Evolutionary conservation across 2,888 invertebrate species (phyloP).

Genomic region (Chaitophorus viminalis): DNA sequence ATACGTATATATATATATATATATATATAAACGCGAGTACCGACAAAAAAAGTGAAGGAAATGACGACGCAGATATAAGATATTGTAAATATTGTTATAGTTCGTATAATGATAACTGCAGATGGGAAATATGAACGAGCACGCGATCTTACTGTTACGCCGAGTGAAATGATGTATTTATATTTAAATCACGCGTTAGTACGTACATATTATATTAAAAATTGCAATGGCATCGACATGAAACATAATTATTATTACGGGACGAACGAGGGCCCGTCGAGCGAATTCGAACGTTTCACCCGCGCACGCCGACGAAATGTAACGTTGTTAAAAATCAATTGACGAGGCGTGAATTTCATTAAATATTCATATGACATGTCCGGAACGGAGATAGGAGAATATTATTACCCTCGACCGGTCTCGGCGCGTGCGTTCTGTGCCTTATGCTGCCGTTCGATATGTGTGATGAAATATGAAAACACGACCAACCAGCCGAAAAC

Average conservation of each 20-base stretch:
- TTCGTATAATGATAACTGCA: neutral
- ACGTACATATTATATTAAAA: neutral
- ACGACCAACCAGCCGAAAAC: neutral
- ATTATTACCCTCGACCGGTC: too few relatives aligned
- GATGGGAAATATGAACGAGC: neutral
- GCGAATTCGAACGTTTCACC: neutral
- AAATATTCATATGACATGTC: neutral
- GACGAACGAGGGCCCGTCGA: neutral
- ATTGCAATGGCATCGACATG: neutral
- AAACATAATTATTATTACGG: neutral
- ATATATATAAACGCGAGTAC: too few relatives aligned
- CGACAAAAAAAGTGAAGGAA: neutral
- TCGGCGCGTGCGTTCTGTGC: neutral
- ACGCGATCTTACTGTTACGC: too few relatives aligned
- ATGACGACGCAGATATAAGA: neutral
- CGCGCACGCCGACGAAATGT: neutral
- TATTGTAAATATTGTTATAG: too few relatives aligned
- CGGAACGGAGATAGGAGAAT: neutral
- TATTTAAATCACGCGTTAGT: neutral
- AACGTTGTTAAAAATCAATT: slow-evolving; percentile 1
- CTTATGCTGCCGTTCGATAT: neutral
- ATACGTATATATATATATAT: neutral
- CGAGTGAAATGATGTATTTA: neutral
- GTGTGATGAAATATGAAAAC: neutral
- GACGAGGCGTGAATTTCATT: neutral